Evolutionary conservation across 1,140 invertebrate genomes (phyloP).

Genomic region (Hestina assimilis): DNA sequence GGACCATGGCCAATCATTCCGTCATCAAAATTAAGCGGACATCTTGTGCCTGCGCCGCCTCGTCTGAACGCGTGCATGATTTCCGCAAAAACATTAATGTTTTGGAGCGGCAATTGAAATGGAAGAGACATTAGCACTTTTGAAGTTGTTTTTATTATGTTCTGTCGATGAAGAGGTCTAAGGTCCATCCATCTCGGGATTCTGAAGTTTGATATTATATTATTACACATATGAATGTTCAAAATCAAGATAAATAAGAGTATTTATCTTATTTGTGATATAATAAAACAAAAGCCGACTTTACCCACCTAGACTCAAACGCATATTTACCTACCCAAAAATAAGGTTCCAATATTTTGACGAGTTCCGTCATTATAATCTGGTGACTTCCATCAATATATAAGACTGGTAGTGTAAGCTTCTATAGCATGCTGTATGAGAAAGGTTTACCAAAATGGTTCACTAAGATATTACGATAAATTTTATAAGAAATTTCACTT

Average conservation of each 20-base stretch:
- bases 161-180: background rate
- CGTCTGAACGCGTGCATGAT: conserved; percentile 18
- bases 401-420: no score
- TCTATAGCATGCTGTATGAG: no score
- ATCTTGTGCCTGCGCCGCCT: conserved; percentile 6
- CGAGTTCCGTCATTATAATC: no score
- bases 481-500: no score
- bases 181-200: background rate
- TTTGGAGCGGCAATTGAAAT: conserved; percentile 23
- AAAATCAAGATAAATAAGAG: background rate
- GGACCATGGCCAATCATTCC: conserved; percentile 63
- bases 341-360: no score
- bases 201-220: background rate
- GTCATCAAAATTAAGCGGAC: conserved; percentile 60
- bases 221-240: background rate
- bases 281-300: no score
- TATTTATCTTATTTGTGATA: background rate
- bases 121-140: conserved; percentile 22
- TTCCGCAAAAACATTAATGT: conserved; percentile 25
- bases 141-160: conserved; percentile 10
- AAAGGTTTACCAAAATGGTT: no score
- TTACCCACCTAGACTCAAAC: no score
- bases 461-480: no score
- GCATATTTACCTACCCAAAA: no score
- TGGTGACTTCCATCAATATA: no score